Base-by-base conservation (phyloP, 2,113 vertebrate species). In the Eleginops maclovinus region DNA sequence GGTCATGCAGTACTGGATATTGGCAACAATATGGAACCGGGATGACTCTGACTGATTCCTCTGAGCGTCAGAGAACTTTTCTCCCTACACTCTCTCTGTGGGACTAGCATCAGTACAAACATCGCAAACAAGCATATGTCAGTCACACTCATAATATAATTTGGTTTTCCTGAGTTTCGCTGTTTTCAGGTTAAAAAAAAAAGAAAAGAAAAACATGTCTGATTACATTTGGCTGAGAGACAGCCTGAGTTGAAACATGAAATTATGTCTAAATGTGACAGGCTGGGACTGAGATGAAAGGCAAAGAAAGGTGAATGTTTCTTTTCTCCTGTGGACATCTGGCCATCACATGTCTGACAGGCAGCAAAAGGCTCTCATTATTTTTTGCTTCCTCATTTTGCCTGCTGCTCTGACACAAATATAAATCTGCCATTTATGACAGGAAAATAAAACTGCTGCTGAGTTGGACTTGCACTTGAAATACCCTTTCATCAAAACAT, bases 181-280 rank as follows among this genome's bases (percentile, higher is more conserved):
- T 55, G 22, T 68, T 76, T 73, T 46, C 65, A 69, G 67, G 71
- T 74, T 59, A 70, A 62, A 67, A 58, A 71, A 82, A 72, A 43
- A 72, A 75, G 66, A 67, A 47, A 46, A 65, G 24, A 56, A 67
- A 47, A 46, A 65, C 28, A 56, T 7, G 69, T 81, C 77, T 55
- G 61, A 58, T 75, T 49, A 19, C 36, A 84, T 86, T 80, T 82
- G 63, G 56, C 19, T 78, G 68, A 88, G 46, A 77, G 82, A 80
- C 81, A 77, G 78, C 72, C 55, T 22, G 66, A 67, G 75, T 59
- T 78, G 85, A 73, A 71, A 75, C 62, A 56, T 88, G 63, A 68
- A 69, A 89, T 83, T 77, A 77, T 28, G 72, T 67, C 61, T 69
- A 84, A 90, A 31, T 75, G 72, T 83, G 89, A 85, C 88, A 82